phyloP scores from a whole-genome alignment of 2,113 vertebrate species.

The Leptodactylus fuscus region DNA sequence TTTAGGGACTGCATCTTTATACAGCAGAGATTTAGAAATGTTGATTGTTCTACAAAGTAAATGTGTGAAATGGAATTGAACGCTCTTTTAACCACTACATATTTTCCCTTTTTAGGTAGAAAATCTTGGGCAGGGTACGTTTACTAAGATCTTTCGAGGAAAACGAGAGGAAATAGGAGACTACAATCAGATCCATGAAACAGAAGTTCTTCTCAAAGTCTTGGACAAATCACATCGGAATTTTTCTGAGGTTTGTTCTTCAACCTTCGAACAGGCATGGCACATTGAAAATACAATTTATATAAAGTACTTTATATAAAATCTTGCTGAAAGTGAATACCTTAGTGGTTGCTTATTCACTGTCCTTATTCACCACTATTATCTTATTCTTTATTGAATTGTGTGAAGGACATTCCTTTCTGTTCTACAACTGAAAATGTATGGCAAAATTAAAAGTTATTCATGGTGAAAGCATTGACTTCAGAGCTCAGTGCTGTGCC shows the following conservation, averaged over 20 bases:
- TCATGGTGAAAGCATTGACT: neutral
- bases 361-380: no score
- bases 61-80: neutral
- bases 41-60: no score
- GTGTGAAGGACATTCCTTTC: neutral
- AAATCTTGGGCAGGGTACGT: conserved; percentile 93
- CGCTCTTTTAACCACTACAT: neutral
- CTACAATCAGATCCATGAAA: conserved; percentile 89
- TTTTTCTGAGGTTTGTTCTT: conserved; percentile 88
- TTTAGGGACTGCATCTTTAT: no score
- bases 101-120: conserved; percentile 75
- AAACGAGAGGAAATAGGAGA: conserved; percentile 89
- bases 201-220: conserved; percentile 92
- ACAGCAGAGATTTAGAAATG: no score
- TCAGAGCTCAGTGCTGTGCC: neutral
- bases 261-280: no score
- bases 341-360: no score
- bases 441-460: neutral
- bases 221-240: conserved; percentile 92
- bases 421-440: neutral
- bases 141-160: conserved; percentile 95
- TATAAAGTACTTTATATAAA: no score
- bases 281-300: neutral
- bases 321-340: no score
- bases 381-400: neutral